phyloP scores from a whole-genome alignment of 1,140 invertebrate species.

The Littorina saxatilis region DNA sequence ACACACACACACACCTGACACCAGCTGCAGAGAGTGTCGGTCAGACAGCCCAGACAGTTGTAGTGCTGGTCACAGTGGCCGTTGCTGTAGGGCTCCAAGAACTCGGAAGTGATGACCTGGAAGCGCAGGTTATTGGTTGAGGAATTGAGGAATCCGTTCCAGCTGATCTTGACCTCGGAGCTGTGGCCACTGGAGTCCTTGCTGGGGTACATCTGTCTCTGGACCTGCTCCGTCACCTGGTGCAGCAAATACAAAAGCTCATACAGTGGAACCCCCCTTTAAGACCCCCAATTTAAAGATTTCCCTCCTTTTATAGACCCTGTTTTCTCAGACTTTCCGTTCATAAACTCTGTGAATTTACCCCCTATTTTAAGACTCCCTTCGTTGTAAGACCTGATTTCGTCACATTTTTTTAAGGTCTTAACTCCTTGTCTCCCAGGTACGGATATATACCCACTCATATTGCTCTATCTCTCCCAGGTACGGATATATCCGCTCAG shows the following conservation, averaged over 20 bases:
- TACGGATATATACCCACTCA: no score
- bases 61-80: slow-evolving; percentile 84
- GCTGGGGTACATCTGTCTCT: background rate
- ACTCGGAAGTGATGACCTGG: slow-evolving; percentile 89
- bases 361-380: no score
- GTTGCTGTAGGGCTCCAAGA: slow-evolving; percentile 86
- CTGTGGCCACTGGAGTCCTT: background rate
- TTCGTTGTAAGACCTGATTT: no score
- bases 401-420: no score
- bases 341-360: no score
- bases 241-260: slow-evolving; percentile 16
- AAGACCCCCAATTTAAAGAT: no score
- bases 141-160: slow-evolving; percentile 31
- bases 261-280: no score
- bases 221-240: slow-evolving; percentile 40
- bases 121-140: background rate
- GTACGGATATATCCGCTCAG: no score
- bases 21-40: slow-evolving; percentile 93
- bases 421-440: no score
- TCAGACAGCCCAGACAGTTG: slow-evolving; percentile 91
- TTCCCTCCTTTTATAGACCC: no score
- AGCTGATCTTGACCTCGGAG: slow-evolving; percentile 29
- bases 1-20: slow-evolving; percentile 79
- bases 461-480: no score
- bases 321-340: no score